Conservation (phyloP, 2,113 vertebrate genomes). For the Macquaria ambigua region DNA sequence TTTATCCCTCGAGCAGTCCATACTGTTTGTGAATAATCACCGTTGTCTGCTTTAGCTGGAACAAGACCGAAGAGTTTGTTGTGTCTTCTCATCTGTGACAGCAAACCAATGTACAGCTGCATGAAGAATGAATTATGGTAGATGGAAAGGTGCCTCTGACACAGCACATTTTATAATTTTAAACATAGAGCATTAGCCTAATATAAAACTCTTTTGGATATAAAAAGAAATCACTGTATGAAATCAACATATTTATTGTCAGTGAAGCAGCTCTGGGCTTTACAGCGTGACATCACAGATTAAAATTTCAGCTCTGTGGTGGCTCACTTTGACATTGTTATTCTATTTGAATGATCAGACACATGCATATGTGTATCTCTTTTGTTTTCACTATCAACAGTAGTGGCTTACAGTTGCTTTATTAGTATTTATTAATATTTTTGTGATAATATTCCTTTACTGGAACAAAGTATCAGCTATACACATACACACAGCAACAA, state of each 20-base stretch:
- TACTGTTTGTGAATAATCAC: constrained; percentile 56
- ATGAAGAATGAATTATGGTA: constrained; percentile 46
- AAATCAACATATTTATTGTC: constrained; percentile 28
- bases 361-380: background rate
- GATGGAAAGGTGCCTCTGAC: constrained; percentile 52
- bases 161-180: constrained; percentile 50
- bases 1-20: constrained; percentile 46
- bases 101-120: constrained; percentile 38
- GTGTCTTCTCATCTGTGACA: constrained; percentile 53
- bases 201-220: constrained; percentile 10
- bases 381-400: background rate
- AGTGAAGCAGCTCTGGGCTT: constrained; percentile 32
- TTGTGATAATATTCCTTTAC: background rate
- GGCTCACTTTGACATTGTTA: background rate
- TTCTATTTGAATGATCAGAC: background rate
- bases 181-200: constrained; percentile 37
- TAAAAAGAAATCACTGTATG: background rate
- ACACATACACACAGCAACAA: background rate
- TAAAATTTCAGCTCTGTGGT: constrained; percentile 6
- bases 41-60: constrained; percentile 34
- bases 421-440: background rate
- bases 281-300: constrained; percentile 1
- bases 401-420: background rate
- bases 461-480: background rate
- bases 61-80: constrained; percentile 44